These are phyloP conservation scores for Diorhabda carinulata DNA, from an alignment of 1,140 invertebrate genomes.

Conservation along the genomic window DNA sequence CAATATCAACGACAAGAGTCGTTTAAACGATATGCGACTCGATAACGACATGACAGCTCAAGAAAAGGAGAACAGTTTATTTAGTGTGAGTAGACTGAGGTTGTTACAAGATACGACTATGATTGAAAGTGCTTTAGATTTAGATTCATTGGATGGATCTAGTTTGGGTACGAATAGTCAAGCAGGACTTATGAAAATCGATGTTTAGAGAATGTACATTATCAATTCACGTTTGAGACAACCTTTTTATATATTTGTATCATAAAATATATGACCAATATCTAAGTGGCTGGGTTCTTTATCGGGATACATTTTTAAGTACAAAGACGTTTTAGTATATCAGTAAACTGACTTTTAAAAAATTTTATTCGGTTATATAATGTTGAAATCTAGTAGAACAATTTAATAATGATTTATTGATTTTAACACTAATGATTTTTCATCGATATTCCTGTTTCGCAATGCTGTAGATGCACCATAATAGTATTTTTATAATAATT, in stretches of 20 bases:
- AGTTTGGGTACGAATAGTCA: constrained; percentile 47
- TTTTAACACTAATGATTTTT: too few relatives aligned
- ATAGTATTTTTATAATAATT: too few relatives aligned
- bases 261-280: too few relatives aligned
- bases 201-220: constrained; percentile 26
- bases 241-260: too few relatives aligned
- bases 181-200: constrained; percentile 43
- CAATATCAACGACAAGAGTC: constrained; percentile 21
- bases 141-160: constrained; percentile 72
- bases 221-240: neutral
- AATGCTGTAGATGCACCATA: too few relatives aligned
- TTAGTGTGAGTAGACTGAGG: constrained; percentile 61
- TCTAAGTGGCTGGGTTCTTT: too few relatives aligned
- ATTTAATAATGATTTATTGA: too few relatives aligned
- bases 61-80: constrained; percentile 45
- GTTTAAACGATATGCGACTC: constrained; percentile 30
- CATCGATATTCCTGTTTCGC: too few relatives aligned
- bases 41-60: constrained; percentile 44
- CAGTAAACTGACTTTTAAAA: too few relatives aligned
- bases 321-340: too few relatives aligned
- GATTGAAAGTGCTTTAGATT: constrained; percentile 80
- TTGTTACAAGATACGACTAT: constrained; percentile 78
- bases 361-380: neutral
- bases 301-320: neutral
- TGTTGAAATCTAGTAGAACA: neutral